Evolutionary conservation across 1,140 invertebrate species (phyloP).

Genomic region (Papilio glaucus): DNA sequence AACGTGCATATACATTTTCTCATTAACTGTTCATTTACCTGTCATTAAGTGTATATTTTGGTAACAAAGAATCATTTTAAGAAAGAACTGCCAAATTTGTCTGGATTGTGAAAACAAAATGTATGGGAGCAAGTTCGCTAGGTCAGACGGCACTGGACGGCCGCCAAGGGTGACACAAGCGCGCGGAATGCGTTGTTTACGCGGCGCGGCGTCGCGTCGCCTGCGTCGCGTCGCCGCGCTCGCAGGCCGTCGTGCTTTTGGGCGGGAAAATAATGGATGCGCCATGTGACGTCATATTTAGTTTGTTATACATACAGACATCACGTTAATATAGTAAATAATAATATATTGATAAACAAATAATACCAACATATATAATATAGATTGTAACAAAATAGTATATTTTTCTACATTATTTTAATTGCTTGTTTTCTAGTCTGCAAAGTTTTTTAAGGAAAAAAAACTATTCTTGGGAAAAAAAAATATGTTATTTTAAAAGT

Average conservation of each 20-base stretch:
- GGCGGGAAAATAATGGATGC: constrained; percentile 32
- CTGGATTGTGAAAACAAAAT: constrained; percentile 38
- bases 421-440: too few relatives aligned
- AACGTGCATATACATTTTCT: neutral
- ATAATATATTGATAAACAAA: constrained; percentile 1
- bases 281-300: neutral
- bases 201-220: constrained; percentile 50
- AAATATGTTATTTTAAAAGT: too few relatives aligned
- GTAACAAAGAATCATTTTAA: constrained; percentile 22
- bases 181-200: constrained; percentile 72
- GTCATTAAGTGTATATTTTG: constrained; percentile 22
- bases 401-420: neutral
- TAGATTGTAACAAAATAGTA: neutral
- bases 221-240: constrained; percentile 49
- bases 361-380: too few relatives aligned
- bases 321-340: neutral
- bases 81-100: constrained; percentile 43
- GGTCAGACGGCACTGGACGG: constrained; percentile 66
- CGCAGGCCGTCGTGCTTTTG: constrained; percentile 45
- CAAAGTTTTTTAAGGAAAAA: too few relatives aligned
- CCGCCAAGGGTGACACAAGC: constrained; percentile 70
- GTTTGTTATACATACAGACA: neutral
- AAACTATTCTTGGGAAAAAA: too few relatives aligned
- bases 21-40: constrained; percentile 18
- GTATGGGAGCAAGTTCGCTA: constrained; percentile 61